Base-by-base conservation (phyloP, 2,797 vertebrate species). In the Pseudochirops corinnae region DNA sequence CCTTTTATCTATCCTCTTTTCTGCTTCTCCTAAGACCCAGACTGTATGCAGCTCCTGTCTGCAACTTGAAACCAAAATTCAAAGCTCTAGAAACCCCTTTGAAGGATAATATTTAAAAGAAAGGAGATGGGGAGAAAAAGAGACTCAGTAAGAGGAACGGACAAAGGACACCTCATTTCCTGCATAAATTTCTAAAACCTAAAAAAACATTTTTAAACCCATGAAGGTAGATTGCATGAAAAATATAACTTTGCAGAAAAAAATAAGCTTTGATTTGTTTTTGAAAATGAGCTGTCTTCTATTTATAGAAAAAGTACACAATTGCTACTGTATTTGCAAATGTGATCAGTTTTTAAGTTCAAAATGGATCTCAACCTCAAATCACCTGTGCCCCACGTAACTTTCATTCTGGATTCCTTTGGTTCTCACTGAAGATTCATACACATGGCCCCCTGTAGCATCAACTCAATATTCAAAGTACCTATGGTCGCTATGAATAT, bases 341-440 rank as follows among this genome's bases (percentile, higher is more conserved):
- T 93, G 67, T 92, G 94, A 92, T 87, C 92, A 90, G 14, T 31
- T 0, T 90, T 96, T 94, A 93, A 56, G 28, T 94, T 94, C 74
- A 94, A 93, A 95, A 92, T 93, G 91, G 55, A 56, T 56, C 24
- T 93, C 58, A 55, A 93, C 92, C 91, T 87, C 56, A 55, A 82
- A 92, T 50, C 90, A n/a, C 82, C 95, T 82, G n/a, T 96, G 87
- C 58, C 91, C 60, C 60, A 92, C 90, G 56, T 16, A 0, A 28
- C 91, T 94, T 92, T 93, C 56, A n/a, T 92, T 93, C 14, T n/a
- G 58, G 96, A 96, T 96, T 95, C 93, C 96, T 97, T 96, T 93
- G 91, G 74, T 92, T 50, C 91, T 93, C 29, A 90, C 87, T 50
- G 28, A 94, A 96, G 55, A 92, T 95, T 93, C 91, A 4, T 93